Percentiles rank a stretch among this genome's conserved stretches.
These are phyloP conservation scores for Mystacides longicornis DNA, from an alignment of 2,888 invertebrate species.

Conservation along the genomic window DNA sequence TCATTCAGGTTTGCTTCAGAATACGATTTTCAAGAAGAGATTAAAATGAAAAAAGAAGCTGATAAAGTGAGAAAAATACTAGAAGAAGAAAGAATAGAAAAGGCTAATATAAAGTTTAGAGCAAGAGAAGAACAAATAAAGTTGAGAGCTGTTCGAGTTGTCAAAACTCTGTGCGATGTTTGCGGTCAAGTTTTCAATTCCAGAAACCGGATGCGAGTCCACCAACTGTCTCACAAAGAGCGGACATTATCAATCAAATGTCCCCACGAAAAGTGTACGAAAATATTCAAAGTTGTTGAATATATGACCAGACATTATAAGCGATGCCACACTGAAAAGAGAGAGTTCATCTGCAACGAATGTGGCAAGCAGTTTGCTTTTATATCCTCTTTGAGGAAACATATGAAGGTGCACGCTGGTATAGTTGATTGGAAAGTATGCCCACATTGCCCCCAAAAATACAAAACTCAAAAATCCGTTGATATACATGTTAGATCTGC, in stretches of 20 bases:
- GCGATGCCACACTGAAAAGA: constrained; percentile 34
- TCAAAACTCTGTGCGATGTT: constrained; percentile 21
- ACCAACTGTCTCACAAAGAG: constrained; percentile 21
- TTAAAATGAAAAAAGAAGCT: constrained; percentile 25
- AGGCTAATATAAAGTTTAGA: neutral
- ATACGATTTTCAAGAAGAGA: constrained; percentile 24
- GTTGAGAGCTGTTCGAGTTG: too few species aligned
- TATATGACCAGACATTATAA: constrained; percentile 38
- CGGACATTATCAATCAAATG: constrained; percentile 30
- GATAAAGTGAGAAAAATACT: constrained; percentile 12
- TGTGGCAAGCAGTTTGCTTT: constrained; percentile 39
- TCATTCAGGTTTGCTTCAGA: neutral
- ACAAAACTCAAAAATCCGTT: constrained; percentile 40
- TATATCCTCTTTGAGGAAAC: constrained; percentile 35
- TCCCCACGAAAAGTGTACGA: constrained; percentile 33
- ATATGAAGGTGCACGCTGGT: constrained; percentile 36
- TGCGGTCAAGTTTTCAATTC: constrained; percentile 24
- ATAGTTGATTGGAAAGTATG: constrained; percentile 35
- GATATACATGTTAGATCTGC: constrained; percentile 42
- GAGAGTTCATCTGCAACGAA: constrained; percentile 36
- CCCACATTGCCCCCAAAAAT: constrained; percentile 40
- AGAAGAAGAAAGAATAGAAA: constrained; percentile 1
- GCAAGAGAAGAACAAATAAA: too few species aligned
- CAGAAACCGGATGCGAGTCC: constrained; percentile 21
- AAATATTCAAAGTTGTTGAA: constrained; percentile 33